Percentiles rank a stretch among this genome's conserved stretches.
phyloP scores from a whole-genome alignment of 2,888 invertebrate species.

The Oeneis ivallda region DNA sequence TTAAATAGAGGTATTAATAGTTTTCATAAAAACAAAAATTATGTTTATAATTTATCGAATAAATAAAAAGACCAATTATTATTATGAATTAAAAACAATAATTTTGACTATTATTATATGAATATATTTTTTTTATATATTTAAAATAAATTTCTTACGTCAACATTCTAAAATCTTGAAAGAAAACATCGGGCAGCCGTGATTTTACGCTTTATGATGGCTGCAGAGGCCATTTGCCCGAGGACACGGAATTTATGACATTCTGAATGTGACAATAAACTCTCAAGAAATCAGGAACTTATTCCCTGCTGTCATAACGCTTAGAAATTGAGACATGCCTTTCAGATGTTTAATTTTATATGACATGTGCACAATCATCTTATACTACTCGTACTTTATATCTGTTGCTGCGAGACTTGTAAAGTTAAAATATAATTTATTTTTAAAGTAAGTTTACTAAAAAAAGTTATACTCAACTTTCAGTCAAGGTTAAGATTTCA shows the following conservation, averaged over 20 bases:
- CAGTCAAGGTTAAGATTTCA: neutral
- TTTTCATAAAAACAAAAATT: neutral
- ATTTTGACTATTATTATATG: too few species aligned
- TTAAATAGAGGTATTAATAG: too few species aligned
- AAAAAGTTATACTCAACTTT: neutral
- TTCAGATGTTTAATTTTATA: conserved; percentile 39
- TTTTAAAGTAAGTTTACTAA: neutral
- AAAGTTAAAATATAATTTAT: neutral
- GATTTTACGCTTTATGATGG: conserved; percentile 65
- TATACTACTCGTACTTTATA: conserved; percentile 10
- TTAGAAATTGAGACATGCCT: conserved; percentile 39
- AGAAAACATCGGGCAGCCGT: conserved; percentile 49
- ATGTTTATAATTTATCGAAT: too few species aligned
- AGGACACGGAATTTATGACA: conserved; percentile 55
- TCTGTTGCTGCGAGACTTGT: neutral
- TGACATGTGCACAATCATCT: conserved; percentile 25
- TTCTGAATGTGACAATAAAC: conserved; percentile 55
- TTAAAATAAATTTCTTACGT: neutral
- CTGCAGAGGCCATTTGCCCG: conserved; percentile 56
- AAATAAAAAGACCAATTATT: too few species aligned
- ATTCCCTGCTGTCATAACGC: conserved; percentile 44
- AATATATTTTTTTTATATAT: neutral
- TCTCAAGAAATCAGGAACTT: conserved; percentile 47
- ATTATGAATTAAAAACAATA: too few species aligned
- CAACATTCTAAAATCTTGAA: conserved; percentile 28